phyloP scores from a whole-genome alignment of 1,140 invertebrate species.

The Macrobrachium nipponense region DNA sequence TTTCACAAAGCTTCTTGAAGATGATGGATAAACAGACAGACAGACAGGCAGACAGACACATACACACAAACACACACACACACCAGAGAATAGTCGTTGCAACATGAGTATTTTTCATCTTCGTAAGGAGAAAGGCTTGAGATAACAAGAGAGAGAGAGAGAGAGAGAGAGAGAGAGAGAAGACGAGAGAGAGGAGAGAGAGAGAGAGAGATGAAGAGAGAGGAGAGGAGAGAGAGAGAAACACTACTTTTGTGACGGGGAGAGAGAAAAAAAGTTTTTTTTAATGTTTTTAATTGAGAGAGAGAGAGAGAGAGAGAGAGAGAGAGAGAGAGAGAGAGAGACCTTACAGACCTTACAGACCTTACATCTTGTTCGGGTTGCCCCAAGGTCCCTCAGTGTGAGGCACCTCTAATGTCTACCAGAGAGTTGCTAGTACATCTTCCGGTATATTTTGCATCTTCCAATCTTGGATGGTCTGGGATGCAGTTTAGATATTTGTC shows the following conservation, averaged over 20 bases:
- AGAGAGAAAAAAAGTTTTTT: neutral
- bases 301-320: conserved; percentile 17
- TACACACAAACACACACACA: conserved; percentile 18
- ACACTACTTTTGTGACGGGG: too few relatives aligned
- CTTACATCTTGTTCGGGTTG: too few relatives aligned
- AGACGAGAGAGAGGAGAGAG: neutral
- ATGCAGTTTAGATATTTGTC: too few relatives aligned
- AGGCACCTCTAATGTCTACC: too few relatives aligned
- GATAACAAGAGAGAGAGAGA: neutral
- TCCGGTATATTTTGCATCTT: too few relatives aligned
- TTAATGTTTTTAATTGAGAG: neutral
- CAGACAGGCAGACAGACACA: conserved; percentile 12
- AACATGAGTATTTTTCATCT: neutral
- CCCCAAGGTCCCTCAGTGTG: too few relatives aligned
- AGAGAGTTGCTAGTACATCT: too few relatives aligned
- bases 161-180: conserved; percentile 11
- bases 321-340: too few relatives aligned
- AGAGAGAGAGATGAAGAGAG: too few relatives aligned
- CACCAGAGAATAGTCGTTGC: neutral
- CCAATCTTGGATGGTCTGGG: too few relatives aligned
- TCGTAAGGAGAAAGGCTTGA: neutral
- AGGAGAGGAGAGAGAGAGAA: neutral
- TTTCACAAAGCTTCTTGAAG: too few relatives aligned
- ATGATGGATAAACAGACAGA: neutral
- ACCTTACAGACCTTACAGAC: too few relatives aligned